Percentiles rank a stretch among this genome's conserved stretches.
These are phyloP conservation scores for Capromys pilorides DNA, from an alignment of 2,797 vertebrate genomes.

Conservation along the genomic window DNA sequence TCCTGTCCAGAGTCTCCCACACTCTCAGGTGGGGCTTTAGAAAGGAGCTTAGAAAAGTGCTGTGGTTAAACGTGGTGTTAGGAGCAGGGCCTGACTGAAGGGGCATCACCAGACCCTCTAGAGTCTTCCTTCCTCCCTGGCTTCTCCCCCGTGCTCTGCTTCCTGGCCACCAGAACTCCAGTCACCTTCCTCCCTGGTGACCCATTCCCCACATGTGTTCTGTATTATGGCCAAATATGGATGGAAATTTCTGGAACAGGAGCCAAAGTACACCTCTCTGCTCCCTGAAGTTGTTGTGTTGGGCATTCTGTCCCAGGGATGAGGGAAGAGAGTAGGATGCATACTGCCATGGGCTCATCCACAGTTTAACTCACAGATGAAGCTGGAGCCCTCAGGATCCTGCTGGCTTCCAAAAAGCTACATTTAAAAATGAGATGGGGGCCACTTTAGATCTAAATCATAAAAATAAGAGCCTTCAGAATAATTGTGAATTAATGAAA, in stretches of 20 bases:
- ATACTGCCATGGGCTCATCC: neutral
- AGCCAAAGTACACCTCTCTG: neutral
- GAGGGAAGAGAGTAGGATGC: neutral
- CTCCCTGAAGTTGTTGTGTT: neutral
- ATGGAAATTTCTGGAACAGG: neutral
- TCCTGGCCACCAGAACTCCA: neutral
- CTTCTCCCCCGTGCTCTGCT: neutral
- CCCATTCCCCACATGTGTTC: neutral
- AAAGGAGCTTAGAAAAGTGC: neutral
- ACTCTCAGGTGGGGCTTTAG: neutral
- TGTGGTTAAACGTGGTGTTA: neutral
- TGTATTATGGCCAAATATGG: neutral
- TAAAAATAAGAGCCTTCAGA: neutral
- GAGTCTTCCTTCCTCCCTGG: neutral
- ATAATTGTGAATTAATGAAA: neutral
- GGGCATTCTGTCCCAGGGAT: neutral
- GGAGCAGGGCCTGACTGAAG: neutral
- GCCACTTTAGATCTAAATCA: neutral
- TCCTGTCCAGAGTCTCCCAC: neutral
- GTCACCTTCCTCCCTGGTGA: neutral
- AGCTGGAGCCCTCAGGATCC: neutral
- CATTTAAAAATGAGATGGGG: neutral
- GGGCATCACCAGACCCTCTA: neutral
- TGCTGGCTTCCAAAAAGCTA: neutral
- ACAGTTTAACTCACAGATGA: neutral